Evolutionary conservation across 53 echinoderm and acorn worm species (phyloP).

Genomic region (Hippasteria phrygiana): DNA sequence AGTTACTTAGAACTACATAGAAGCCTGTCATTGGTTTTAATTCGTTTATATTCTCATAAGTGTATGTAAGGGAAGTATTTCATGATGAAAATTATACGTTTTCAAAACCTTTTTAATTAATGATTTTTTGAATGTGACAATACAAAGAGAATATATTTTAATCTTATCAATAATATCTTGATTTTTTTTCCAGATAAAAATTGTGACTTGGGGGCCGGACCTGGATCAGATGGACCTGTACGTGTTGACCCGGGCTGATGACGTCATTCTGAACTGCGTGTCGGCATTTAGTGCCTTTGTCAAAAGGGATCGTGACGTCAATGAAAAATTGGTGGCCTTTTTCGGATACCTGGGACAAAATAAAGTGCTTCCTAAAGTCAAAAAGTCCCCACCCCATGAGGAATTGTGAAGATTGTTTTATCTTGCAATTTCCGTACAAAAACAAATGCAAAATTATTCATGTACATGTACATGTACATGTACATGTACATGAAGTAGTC

Average conservation of each 20-base stretch:
- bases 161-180: too few relatives aligned
- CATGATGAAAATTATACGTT: too few relatives aligned
- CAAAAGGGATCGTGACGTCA: conserved; percentile 80
- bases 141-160: background rate
- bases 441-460: too few relatives aligned
- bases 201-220: conserved; percentile 80
- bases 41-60: too few relatives aligned
- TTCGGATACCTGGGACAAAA: conserved; percentile 37
- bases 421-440: background rate
- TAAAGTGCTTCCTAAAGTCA: conserved; percentile 42
- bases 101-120: too few relatives aligned
- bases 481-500: too few relatives aligned
- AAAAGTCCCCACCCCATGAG: conserved; percentile 39
- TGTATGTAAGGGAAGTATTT: too few relatives aligned
- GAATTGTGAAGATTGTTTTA: conserved; percentile 58
- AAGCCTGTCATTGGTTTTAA: too few relatives aligned
- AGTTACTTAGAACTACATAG: too few relatives aligned
- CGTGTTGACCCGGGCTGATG: conserved; percentile 84
- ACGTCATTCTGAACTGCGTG: conserved; percentile 94
- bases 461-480: too few relatives aligned
- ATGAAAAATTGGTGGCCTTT: conserved; percentile 28
- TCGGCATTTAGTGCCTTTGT: conserved; percentile 90
- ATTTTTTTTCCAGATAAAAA: conserved; percentile 67
- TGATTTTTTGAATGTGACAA: too few relatives aligned
- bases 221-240: conserved; percentile 87